Base-by-base conservation (phyloP, 2,888 invertebrate species). In the Malachius bipustulatus region DNA sequence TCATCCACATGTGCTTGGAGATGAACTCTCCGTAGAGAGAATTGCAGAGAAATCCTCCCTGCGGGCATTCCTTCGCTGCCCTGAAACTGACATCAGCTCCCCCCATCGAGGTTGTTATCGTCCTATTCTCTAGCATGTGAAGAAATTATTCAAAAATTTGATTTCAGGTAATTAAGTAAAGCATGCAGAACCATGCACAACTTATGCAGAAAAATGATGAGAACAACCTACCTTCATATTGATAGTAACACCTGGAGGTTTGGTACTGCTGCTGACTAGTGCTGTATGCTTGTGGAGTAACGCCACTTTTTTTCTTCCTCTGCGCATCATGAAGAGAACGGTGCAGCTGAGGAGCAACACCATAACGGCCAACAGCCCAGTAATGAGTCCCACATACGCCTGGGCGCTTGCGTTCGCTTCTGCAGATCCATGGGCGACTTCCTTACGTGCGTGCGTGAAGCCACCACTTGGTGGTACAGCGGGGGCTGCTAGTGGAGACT, bases 311-410 rank as follows among this genome's bases (percentile, higher is more conserved):
- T 75, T 72, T 27, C 73, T 64, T n/a, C 75, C 76, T 14, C 76
- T 59, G 16, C 75, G 64, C 36, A 77, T 70, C 69, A 80, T 72
- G 42, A 79, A 63, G 47, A 75, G 69, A 9, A 75, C 69, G 8
- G 73, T 71, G 51, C 77, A 75, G 15, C 75, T 73, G 38, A 77
- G 60, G 13, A 80, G 63, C 4, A 81, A 62, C 1, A 75, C 73
- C 30, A 77, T 64, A 52, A 79, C 74, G 2, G 76, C 77, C 41
- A 80, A 55, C 0, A 74, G 71, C 1, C 77, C 77, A 24, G 78
- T 77, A 11, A 82, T 70, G 2, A 82, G 60, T 0, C 79, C 71
- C 6, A 76, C 73, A 37, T 75, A 73, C 3, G 61, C 62, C 42
- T 69, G 62, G 6, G 71, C 67, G 45, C 67, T 74, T 65, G 57